Conservation (phyloP, 2,888 invertebrate species). For the Napeogenes sylphis region DNA sequence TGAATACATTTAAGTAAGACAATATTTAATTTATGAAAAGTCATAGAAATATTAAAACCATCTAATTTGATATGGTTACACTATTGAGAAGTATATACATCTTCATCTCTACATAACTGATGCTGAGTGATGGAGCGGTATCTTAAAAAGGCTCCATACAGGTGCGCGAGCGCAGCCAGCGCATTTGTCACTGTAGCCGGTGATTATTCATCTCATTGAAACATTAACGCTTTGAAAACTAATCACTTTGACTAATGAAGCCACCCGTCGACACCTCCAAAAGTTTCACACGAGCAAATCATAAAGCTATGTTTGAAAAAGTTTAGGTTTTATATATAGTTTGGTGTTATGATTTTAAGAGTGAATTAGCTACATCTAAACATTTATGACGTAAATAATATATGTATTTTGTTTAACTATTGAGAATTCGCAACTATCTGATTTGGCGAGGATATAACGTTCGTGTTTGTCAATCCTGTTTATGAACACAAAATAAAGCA, state of each 20-base stretch:
- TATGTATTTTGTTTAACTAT: too few relatives aligned
- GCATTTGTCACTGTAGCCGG: constrained; percentile 75
- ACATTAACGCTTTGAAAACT: constrained; percentile 74
- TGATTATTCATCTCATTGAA: constrained; percentile 77
- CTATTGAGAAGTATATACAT: constrained; percentile 73
- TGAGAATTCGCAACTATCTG: too few relatives aligned
- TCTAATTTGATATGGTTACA: constrained; percentile 39
- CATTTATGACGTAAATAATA: too few relatives aligned
- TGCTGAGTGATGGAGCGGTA: constrained; percentile 68
- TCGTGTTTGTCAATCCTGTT: too few relatives aligned
- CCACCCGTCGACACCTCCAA: constrained; percentile 75
- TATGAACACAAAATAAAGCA: too few relatives aligned
- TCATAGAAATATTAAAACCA: too few relatives aligned
- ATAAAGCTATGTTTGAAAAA: constrained; percentile 5
- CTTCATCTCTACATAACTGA: constrained; percentile 66
- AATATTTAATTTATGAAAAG: too few relatives aligned
- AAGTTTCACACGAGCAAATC: constrained; percentile 56
- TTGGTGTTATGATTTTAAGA: not conserved
- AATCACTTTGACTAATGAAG: constrained; percentile 76
- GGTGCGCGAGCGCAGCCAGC: constrained; percentile 69
- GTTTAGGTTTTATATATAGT: not conserved
- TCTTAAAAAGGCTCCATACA: constrained; percentile 54
- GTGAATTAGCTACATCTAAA: not conserved
- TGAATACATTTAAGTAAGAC: too few relatives aligned
- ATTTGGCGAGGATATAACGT: too few relatives aligned